Percentiles rank a stretch among this genome's conserved stretches.
phyloP scores from a whole-genome alignment of 2,888 invertebrate genomes.

The Sipha maydis region DNA sequence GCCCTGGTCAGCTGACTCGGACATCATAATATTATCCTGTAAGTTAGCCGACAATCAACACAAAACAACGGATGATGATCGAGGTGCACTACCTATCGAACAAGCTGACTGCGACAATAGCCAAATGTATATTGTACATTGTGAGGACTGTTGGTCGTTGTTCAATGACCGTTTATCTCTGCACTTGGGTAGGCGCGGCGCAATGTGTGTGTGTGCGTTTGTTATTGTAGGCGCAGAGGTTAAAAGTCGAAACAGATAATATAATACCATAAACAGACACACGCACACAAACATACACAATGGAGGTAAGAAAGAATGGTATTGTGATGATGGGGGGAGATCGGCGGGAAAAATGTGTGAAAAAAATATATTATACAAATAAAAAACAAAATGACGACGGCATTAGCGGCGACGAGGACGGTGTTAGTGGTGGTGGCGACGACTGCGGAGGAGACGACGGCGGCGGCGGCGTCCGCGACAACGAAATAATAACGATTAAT shows the following conservation, averaged over 20 bases:
- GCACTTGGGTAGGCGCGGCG: neutral
- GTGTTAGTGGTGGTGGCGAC: too few species aligned
- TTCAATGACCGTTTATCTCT: neutral
- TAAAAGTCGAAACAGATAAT: neutral
- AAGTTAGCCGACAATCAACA: neutral
- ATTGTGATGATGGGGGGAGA: too few species aligned
- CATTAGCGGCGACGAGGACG: too few species aligned
- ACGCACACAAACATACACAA: too few species aligned
- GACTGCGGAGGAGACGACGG: neutral
- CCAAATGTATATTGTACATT: neutral
- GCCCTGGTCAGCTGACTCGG: slow-evolving; percentile 22
- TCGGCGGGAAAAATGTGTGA: too few species aligned
- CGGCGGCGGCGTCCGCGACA: too few species aligned
- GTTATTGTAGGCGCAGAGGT: neutral
- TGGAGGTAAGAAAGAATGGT: too few species aligned
- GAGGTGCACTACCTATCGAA: neutral
- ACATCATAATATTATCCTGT: slow-evolving; percentile 15
- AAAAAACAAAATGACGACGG: neutral
- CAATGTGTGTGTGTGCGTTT: neutral
- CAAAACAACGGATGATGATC: neutral
- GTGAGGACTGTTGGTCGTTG: neutral
- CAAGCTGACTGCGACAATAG: neutral
- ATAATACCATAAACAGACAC: too few species aligned
- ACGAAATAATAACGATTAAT: neutral
- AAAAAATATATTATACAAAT: neutral